Conservation (phyloP, 2,888 invertebrate genomes). For the Lepeophtheirus nordmannii region DNA sequence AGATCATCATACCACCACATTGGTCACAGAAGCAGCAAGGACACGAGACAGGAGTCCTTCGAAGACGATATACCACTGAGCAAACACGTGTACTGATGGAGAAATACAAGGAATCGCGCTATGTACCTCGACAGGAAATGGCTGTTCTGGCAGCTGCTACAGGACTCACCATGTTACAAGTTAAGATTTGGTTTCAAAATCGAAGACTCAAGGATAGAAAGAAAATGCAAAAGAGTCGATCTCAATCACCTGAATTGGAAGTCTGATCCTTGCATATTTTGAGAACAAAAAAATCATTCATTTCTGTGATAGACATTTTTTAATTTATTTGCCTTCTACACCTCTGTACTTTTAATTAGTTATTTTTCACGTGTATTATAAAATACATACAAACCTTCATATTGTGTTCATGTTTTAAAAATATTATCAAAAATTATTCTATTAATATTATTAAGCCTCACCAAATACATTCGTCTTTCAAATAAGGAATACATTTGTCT, state of each 20-base stretch:
- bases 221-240: not conserved
- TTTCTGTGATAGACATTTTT: too few relatives aligned
- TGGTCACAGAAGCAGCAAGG: conserved; percentile 3
- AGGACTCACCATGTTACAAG: not conserved
- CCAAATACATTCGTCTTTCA: too few relatives aligned
- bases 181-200: not conserved
- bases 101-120: not conserved
- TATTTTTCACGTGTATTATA: too few relatives aligned
- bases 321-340: too few relatives aligned
- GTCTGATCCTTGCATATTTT: not conserved
- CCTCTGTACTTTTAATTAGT: too few relatives aligned
- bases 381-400: too few relatives aligned
- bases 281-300: too few relatives aligned
- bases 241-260: not conserved
- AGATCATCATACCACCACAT: not conserved
- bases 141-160: not conserved
- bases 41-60: conserved; percentile 1
- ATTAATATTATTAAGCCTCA: too few relatives aligned
- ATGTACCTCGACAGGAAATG: not conserved
- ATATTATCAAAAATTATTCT: too few relatives aligned
- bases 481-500: too few relatives aligned
- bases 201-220: not conserved
- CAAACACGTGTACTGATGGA: not conserved
- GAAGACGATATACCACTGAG: not conserved
- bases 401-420: too few relatives aligned